Conservation (phyloP, 2,113 vertebrate genomes). For the Corythornis madagascariensis region DNA sequence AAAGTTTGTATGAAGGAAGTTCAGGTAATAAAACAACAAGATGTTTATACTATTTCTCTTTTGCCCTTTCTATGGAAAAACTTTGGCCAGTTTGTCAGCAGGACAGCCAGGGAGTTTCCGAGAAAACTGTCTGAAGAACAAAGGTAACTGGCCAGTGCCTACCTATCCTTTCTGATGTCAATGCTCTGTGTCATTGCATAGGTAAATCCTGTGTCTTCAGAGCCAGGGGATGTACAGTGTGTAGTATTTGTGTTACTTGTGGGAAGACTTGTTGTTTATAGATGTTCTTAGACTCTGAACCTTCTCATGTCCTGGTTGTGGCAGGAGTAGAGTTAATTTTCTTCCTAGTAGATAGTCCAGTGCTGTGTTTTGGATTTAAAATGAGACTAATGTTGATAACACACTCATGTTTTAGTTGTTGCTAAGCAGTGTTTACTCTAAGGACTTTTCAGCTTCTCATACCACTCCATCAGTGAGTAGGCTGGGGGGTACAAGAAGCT, state of each 20-base stretch:
- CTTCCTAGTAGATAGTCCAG: not conserved
- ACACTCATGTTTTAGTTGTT: not conserved
- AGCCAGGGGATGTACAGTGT: not conserved
- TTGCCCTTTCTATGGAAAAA: not conserved
- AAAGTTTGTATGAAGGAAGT: not conserved
- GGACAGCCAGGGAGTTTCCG: not conserved
- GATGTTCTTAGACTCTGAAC: not conserved
- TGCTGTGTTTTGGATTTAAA: not conserved
- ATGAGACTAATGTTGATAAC: not conserved
- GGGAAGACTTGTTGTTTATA: not conserved
- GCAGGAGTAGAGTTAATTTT: not conserved
- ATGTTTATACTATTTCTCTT: not conserved
- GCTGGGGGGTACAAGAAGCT: not conserved
- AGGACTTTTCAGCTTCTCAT: not conserved
- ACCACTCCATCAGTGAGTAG: not conserved
- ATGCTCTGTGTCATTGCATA: not conserved
- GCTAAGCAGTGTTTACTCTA: not conserved
- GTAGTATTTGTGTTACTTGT: not conserved
- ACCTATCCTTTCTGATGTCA: not conserved
- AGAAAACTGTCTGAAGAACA: not conserved
- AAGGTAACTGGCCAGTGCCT: not conserved
- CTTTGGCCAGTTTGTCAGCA: not conserved
- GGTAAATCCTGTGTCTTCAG: not conserved
- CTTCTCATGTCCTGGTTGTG: not conserved
- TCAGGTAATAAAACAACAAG: not conserved